These are phyloP conservation scores for Cryptoblepharus egeriae DNA, from an alignment of 2,797 vertebrate species.

Conservation along the genomic window DNA sequence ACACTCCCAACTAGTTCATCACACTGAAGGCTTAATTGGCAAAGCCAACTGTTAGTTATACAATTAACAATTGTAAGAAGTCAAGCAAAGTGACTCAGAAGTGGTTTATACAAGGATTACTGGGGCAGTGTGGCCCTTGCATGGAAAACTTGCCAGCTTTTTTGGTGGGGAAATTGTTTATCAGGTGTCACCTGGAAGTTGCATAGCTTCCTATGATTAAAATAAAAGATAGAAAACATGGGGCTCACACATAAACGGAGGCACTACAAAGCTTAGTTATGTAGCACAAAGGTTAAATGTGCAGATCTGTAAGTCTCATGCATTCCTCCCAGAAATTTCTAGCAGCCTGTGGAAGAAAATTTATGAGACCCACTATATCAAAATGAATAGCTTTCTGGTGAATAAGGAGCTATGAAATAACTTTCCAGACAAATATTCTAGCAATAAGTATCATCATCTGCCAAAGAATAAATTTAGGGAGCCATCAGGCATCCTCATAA, in stretches of 20 bases:
- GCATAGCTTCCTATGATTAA: neutral
- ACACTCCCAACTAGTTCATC: too few relatives aligned
- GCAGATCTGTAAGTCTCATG: slow-evolving; percentile 2
- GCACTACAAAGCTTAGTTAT: neutral
- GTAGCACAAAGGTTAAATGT: neutral
- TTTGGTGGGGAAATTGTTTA: neutral
- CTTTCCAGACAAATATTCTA: neutral
- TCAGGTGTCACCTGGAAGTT: neutral
- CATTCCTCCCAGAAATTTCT: neutral
- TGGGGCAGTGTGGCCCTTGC: neutral
- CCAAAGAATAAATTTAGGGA: neutral
- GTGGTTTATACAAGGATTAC: neutral
- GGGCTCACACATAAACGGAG: neutral
- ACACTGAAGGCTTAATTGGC: neutral
- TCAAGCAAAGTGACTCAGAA: neutral
- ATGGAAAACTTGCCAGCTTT: neutral
- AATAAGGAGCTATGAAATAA: neutral
- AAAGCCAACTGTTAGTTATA: neutral
- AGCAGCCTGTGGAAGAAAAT: neutral
- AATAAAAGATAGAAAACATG: neutral
- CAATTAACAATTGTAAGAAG: neutral
- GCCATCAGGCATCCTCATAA: neutral
- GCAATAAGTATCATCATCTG: neutral
- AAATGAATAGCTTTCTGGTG: neutral
- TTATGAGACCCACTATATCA: neutral